Evolutionary conservation across 2,888 invertebrate species (phyloP), one percentile per base, ranked within the genome.

Genomic region (Timema podura): DNA sequence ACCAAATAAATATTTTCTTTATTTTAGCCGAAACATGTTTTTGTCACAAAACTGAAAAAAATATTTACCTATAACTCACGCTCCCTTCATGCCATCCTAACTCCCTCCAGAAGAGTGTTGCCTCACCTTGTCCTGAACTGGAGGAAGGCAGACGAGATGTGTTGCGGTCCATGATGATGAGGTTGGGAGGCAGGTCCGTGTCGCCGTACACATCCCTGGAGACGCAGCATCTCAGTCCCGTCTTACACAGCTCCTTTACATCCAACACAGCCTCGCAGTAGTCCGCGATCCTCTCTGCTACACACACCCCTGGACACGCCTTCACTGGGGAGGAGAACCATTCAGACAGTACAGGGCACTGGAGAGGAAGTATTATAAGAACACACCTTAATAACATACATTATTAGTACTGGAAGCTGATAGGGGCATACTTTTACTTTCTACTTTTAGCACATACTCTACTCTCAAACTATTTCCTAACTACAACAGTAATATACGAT

Each of bases 231-330:
- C 89, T 87, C 71, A 90, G 84, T 0, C 91, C 91, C 15, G 87
- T 81, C 76, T 90, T 89, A 80, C 95, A 95, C 3, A 93, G 84
- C 48, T 87, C 88, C 49, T 86, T 84, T 2, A 89, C 87, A 67
- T 89, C 89, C 67, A 94, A 82, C 75, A 93, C 91, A 0, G 93
- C 93, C 77, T 94, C 93, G 79, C 95, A 95, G 80, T 95, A 95
- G 78, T 90, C 89, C 0, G 93, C 89, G 72, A 95, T 89, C 45
- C 90, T 84, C 68, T 91, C 89, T 44, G 91, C 89, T 69, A 95
- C 92, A 78, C 95, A 95, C 8, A 93, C 90, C 5, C 95, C 94
- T 0, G 90, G 89, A 76, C 95, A 95, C 78, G 71, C 61, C 71
- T 71, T 71, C 70, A 71, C 73, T 71, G 71, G 30, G 30, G 30